Conservation (phyloP, 2,113 vertebrate species). For the Hystrix brachyura region DNA sequence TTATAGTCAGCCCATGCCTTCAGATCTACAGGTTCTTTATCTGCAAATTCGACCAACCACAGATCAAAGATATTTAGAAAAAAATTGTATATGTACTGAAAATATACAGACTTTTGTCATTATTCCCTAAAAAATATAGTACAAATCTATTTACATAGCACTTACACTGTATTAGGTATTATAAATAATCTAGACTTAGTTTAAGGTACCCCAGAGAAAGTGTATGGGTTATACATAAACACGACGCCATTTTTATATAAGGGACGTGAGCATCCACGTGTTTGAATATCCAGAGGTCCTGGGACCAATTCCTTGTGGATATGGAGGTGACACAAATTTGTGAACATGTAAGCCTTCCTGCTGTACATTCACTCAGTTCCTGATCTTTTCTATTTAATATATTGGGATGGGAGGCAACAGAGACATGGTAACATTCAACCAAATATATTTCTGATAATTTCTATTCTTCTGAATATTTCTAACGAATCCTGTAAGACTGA, state of each 20-base stretch:
- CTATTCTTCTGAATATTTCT: too few relatives aligned
- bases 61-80: not conserved
- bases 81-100: not conserved
- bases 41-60: not conserved
- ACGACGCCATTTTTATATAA: not conserved
- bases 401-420: not conserved
- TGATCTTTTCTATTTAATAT: conserved; percentile 36
- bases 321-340: not conserved
- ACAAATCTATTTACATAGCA: not conserved
- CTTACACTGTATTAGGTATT: not conserved
- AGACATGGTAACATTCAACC: not conserved
- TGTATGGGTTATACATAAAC: not conserved
- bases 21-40: not conserved
- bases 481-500: not conserved
- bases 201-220: not conserved
- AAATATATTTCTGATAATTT: conserved; percentile 10
- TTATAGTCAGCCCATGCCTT: not conserved
- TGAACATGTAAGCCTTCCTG: not conserved
- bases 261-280: not conserved
- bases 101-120: not conserved
- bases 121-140: not conserved
- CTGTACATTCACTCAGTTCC: not conserved
- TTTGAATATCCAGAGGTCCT: not conserved
- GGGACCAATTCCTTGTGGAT: not conserved
- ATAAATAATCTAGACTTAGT: not conserved